These are phyloP conservation scores for Psilanteris sp. DNA, from an alignment of 1,140 invertebrate genomes.

Conservation along the genomic window DNA sequence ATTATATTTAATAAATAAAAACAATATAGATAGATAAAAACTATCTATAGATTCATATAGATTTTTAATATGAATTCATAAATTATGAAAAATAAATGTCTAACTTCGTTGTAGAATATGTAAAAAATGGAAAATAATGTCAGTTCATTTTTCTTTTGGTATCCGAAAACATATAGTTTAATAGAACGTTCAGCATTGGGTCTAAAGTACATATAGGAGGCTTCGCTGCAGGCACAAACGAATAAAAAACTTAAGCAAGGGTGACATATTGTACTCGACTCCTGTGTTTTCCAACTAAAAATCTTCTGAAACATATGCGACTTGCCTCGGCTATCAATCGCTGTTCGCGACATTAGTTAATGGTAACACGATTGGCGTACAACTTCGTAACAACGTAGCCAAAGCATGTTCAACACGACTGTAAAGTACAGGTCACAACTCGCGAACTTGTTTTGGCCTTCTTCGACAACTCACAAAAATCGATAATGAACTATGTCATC, in stretches of 20 bases:
- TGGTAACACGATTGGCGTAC: slow-evolving; percentile 70
- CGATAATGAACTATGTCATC: slow-evolving; percentile 34
- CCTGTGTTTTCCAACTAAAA: slow-evolving; percentile 38
- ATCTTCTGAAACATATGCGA: slow-evolving; percentile 37
- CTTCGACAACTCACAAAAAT: slow-evolving; percentile 23
- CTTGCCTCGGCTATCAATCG: slow-evolving; percentile 66
- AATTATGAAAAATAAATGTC: slow-evolving; percentile 1
- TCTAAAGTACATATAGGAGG: slow-evolving; percentile 16
- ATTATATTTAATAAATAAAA: too few species aligned
- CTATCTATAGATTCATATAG: too few species aligned
- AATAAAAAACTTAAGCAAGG: slow-evolving; percentile 22
- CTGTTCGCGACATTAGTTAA: slow-evolving; percentile 71
- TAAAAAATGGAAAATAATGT: slow-evolving; percentile 36
- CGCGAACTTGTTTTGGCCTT: slow-evolving; percentile 58
- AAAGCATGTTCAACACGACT: slow-evolving; percentile 72
- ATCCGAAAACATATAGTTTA: slow-evolving; percentile 25
- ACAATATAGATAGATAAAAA: too few species aligned
- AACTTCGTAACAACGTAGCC: slow-evolving; percentile 70
- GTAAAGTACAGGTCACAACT: slow-evolving; percentile 73
- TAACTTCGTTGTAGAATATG: neutral
- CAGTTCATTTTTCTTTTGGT: slow-evolving; percentile 6
- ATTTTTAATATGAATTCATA: too few species aligned
- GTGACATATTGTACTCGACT: slow-evolving; percentile 29
- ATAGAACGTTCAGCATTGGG: slow-evolving; percentile 40
- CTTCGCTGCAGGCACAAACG: neutral